Conservation (phyloP, 1,140 invertebrate genomes). For the Hylaeus volcanicus region DNA sequence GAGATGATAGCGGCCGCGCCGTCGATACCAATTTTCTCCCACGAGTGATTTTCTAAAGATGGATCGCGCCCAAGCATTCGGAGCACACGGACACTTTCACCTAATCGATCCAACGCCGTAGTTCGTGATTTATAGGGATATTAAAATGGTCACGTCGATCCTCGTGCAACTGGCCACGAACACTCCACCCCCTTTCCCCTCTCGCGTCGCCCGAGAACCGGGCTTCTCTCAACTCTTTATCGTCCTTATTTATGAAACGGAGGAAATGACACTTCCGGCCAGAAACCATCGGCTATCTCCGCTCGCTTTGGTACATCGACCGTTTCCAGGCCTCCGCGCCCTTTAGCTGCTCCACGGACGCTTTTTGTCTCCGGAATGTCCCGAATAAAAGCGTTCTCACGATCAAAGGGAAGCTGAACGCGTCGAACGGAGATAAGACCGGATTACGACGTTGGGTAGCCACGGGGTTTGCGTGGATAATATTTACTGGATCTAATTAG, state of each 20-base stretch:
- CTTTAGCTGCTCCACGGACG: neutral
- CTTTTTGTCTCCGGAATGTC: neutral
- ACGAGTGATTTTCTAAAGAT: neutral
- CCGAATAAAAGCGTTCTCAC: neutral
- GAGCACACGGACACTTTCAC: neutral
- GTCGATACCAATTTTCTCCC: neutral
- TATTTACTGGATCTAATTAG: too few species aligned
- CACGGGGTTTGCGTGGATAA: too few species aligned
- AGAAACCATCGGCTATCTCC: slow-evolving; percentile 10
- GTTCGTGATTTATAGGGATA: neutral
- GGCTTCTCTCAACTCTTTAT: slow-evolving; percentile 2
- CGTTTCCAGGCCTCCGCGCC: neutral
- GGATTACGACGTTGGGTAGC: neutral
- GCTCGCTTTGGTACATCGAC: slow-evolving; percentile 14
- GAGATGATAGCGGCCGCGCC: too few species aligned
- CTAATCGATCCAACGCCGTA: neutral
- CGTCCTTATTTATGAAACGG: slow-evolving; percentile 31
- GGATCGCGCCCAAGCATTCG: neutral
- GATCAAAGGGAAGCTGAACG: neutral
- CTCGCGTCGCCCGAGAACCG: too few species aligned
- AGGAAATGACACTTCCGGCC: slow-evolving; percentile 47
- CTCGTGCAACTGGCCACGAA: neutral
- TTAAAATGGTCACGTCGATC: neutral
- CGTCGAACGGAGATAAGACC: neutral
- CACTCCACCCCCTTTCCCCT: too few species aligned